Evolutionary conservation across 2,888 invertebrate species (phyloP).

Genomic region (Agriopis marginaria): DNA sequence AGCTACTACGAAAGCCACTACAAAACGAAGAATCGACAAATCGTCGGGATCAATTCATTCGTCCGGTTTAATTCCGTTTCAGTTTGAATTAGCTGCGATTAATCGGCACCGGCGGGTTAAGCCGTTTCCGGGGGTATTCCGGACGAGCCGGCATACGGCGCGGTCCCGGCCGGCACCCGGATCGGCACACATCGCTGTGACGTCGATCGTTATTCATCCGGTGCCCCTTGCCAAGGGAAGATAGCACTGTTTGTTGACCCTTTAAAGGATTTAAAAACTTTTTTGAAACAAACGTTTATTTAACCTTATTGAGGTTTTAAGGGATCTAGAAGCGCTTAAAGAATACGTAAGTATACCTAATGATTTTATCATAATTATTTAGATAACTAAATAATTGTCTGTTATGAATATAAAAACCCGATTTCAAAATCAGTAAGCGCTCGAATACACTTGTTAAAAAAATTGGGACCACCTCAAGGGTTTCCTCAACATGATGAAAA

Average conservation of each 20-base stretch:
- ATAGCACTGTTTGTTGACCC: constrained; percentile 74
- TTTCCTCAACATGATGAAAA: no score
- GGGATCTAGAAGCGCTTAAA: neutral
- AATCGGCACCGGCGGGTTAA: constrained; percentile 81
- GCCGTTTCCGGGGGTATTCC: constrained; percentile 56
- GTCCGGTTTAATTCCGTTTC: constrained; percentile 85
- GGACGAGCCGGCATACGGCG: constrained; percentile 46
- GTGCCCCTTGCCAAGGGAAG: constrained; percentile 70
- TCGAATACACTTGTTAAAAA: no score
- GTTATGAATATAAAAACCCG: no score
- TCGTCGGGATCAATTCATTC: constrained; percentile 83
- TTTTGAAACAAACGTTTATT: neutral
- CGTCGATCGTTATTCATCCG: constrained; percentile 83
- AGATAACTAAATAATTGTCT: no score
- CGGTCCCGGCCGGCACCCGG: constrained; percentile 58
- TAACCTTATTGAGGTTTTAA: neutral
- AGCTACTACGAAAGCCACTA: constrained; percentile 22
- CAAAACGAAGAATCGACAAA: constrained; percentile 71
- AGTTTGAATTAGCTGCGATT: constrained; percentile 84
- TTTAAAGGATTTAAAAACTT: constrained; percentile 57
- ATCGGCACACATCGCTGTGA: constrained; percentile 84
- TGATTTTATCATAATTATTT: neutral
- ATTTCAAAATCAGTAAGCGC: no score
- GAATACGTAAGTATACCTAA: neutral
- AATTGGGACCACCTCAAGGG: no score